These are phyloP conservation scores for Xanthia icteritia DNA, from an alignment of 2,888 invertebrate genomes.

Conservation along the genomic window DNA sequence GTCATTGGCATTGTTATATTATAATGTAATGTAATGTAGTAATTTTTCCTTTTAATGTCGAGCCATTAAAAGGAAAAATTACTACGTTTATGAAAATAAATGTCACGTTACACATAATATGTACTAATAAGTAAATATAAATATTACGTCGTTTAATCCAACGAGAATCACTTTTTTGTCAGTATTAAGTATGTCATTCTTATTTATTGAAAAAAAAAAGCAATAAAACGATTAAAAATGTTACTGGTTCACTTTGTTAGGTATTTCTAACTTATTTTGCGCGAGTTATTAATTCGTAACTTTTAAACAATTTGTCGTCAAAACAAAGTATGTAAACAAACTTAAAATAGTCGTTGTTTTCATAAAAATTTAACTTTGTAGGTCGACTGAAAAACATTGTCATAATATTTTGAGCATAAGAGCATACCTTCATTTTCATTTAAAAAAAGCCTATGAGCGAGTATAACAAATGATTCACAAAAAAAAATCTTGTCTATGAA, in stretches of 20 bases:
- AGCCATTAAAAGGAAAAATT: constrained; percentile 34
- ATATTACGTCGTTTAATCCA: neutral
- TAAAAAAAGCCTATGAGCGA: neutral
- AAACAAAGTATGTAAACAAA: constrained; percentile 31
- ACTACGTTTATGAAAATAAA: constrained; percentile 11
- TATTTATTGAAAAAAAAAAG: neutral
- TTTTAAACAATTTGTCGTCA: neutral
- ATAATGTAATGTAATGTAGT: too few relatives aligned
- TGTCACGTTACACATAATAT: neutral
- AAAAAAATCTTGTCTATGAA: constrained; percentile 42
- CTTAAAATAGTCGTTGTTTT: neutral
- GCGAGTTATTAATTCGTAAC: neutral
- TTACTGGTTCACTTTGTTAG: neutral
- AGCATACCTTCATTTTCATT: constrained; percentile 23
- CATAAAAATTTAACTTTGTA: neutral
- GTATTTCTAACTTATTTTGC: neutral
- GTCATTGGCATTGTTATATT: constrained; percentile 43
- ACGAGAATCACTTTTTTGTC: neutral
- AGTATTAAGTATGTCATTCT: neutral
- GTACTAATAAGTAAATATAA: neutral
- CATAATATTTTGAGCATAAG: neutral
- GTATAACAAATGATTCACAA: constrained; percentile 22
- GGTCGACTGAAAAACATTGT: neutral
- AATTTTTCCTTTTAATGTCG: too few relatives aligned
- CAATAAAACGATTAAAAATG: too few relatives aligned